Evolutionary conservation across 2,888 invertebrate species (phyloP), one percentile per base, ranked within the genome.

Genomic region (Philhelius pedissequus): DNA sequence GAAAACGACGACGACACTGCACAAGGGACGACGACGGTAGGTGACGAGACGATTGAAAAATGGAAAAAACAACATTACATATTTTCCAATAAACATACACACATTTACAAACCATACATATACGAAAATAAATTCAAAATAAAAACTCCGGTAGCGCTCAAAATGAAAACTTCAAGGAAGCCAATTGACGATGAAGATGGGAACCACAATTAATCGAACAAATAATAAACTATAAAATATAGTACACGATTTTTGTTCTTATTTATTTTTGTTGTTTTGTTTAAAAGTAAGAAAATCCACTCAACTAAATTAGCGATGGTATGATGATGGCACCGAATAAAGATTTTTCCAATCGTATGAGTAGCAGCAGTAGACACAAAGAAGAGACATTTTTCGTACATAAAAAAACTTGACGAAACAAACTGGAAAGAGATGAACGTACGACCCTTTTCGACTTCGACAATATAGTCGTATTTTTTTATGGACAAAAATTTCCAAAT

Each of bases 51-150:
- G 56, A 68, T 56, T 32, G 11, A 56, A 32, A 32, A 32, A 56
- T 56, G 68, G 25, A 40, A 32, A n/a, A 15, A 48, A 45, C 40
- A 43, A 50, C 58, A 68, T 54, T 70, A 70, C 15, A 70, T 43
- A 52, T 62, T 48, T 77, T 45, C 22, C 69, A 52, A 60, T 69
- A 69, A 18, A 27, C 27, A 52, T 15, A 15, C 27, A 27, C 27
- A 52, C 52, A 18, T 52, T 27, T 27, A 27, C 8, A 52, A 15
- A 30, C 52, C 52, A 27, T 27, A 52, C 27, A 76, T n/a, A 60
- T 18, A 45, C 27, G 60, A 70, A 77, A 52, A 45, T 62, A 77
- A 77, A 70, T 62, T 70, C 60, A 30, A 32, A 56, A 56, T 20
- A 56, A 32, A 56, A 56, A 56, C 32, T 56, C 54, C 54, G 54